Base-by-base conservation (phyloP, 2,888 invertebrate genomes). In the Tipula confusa region DNA sequence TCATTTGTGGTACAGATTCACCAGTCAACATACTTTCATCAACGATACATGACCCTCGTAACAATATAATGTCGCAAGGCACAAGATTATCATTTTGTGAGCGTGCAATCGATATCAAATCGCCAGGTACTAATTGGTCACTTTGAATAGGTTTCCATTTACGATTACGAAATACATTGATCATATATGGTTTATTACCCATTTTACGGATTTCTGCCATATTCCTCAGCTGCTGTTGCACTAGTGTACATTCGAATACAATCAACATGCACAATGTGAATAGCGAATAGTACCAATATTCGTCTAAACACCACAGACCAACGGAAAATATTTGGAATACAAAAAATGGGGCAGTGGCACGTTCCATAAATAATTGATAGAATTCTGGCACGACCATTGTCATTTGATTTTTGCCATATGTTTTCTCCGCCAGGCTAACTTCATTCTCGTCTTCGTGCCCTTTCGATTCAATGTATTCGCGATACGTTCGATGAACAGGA, bases 321-420 rank as follows among this genome's bases (percentile, higher is more conserved):
- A 99, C 99, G 88, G 99, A 99, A 89, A 99, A 99, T 84, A 99
- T 97, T 95, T 99, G 99, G 90, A 99, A 99, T 4, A 99, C 98
- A 90, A 99, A 99, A 90, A 99, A 99, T 1, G 99, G 99, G 0
- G 99, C 99, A 0, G 99, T 98, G 0, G 99, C 99, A 86, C 99
- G 92, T 90, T 99, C 99, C 87, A 95, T 95, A 88, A 99, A 99
- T 18, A 99, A 91, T 89, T 99, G 98, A 92, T 94, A 93, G 88
- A 99, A 99, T 89, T 98, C 97, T 0, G 99, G 99, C 18, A 99
- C 96, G 84, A 97, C 98, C 94, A 94, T 94, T 85, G 93, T 92
- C 91, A 94, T 92, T 87, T 94, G 93, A 91, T 99, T 99, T 88
- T 93, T 95, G 7, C 98, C 98, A 92, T 95, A 98, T 86, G 94